Evolutionary conservation across 2,113 vertebrate species (phyloP).

Genomic region (Eulacestoma nigropectus): DNA sequence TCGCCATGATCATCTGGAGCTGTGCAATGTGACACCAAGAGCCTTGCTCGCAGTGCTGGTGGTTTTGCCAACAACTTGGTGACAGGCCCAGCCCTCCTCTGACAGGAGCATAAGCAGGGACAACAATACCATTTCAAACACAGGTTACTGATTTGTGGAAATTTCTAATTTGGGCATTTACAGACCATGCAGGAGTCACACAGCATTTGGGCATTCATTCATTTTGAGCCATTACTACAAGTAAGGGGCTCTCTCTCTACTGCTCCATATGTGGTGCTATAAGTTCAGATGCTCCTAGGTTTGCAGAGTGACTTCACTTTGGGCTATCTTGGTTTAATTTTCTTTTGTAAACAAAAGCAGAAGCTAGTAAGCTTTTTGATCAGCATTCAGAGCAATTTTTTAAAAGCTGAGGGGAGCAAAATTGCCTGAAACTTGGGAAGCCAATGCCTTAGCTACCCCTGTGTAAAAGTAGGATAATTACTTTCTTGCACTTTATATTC

Average conservation of each 20-base stretch:
- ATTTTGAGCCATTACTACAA: background rate
- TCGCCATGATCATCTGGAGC: background rate
- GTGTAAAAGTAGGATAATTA: background rate
- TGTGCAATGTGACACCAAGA: background rate
- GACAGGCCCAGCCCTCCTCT: background rate
- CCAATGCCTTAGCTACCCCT: background rate
- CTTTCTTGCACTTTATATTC: background rate
- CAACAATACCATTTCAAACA: background rate
- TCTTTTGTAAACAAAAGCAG: background rate
- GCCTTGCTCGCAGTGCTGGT: background rate
- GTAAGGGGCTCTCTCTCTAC: accelerated
- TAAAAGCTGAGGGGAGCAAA: background rate
- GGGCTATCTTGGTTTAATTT: background rate
- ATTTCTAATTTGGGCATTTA: background rate
- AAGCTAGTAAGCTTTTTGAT: background rate
- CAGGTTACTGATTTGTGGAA: background rate
- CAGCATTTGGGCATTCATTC: background rate
- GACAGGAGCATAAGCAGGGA: background rate
- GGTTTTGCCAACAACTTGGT: background rate
- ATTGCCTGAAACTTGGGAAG: background rate
- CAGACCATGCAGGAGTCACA: background rate
- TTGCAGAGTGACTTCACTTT: background rate
- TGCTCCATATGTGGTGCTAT: accelerated
- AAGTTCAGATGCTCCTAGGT: background rate
- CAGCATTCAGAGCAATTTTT: background rate